Evolutionary conservation across 2,797 vertebrate genomes (phyloP), one percentile per base, ranked within the genome.

Genomic region (Synaphobranchus kaupii): DNA sequence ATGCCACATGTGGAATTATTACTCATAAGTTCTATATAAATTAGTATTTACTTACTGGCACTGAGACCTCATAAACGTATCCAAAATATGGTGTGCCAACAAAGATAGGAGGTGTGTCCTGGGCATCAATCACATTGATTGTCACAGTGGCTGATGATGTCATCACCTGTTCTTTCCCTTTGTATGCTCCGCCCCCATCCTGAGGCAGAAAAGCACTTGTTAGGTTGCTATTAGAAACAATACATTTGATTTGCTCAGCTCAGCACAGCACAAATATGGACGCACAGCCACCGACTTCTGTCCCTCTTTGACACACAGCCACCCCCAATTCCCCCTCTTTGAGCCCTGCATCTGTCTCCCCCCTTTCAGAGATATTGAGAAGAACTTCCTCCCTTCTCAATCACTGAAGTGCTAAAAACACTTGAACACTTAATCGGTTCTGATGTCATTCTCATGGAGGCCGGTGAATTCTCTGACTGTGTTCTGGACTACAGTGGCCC

Each of bases 111-210:
- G 97, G 96, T 15, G 94, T 97, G 94, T 99, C 98, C 92, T 99
- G 99, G 76, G 97, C 90, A 4, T 99, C 99, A 0, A 97, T 93
- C 44, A 99, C 96, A 0, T 98, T 97, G 93, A 99, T 91, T 0
- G 98, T 99, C 89, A 99, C 93, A 0, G 96, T 97, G 83, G 97
- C 95, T 6, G 96, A 97, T 86, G 97, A 95, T 71, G 97, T 97
- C 93, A 98, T 94, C 12, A 97, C 95, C 89, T 97, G 96, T 31
- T 97, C 94, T 80, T 95, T 96, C 47, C 96, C 98, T 8, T 95
- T 96, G 91, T 97, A 97, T 90, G 95, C 97, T 7, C 99, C 99
- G 34, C 99, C 98, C 4, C 98, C 98, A 54, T 99, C 99, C 99
- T 99, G 91, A 89, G 66, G 66, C 5, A 83, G 0, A 86, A 50